Base-by-base conservation (phyloP, 2,797 vertebrate species). In the Eremophila alpestris region DNA sequence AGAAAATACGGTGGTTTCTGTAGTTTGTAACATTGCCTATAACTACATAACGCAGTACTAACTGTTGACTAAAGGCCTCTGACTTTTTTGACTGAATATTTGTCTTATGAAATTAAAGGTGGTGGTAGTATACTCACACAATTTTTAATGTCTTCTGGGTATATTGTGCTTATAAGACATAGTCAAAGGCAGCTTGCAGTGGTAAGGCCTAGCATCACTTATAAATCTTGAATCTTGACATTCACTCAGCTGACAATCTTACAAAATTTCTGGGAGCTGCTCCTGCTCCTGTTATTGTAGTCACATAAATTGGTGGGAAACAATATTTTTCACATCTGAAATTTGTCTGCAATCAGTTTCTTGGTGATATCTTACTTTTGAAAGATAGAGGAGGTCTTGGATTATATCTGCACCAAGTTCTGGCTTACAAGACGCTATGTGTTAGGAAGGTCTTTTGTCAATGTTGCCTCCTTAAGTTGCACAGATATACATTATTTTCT, bases 361-460 rank as follows among this genome's bases (percentile, higher is more conserved):
- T 1, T 69, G 34, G 12, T 46, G 15, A 6, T 63, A 15, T 8
- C 10, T 77, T 83, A 24, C 38, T 64, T 67, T 26, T 63, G n/a
- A 60, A 81, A 13, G 5, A 24, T 3, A 29, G 22, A 32, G 6
- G 2, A 32, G 4, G 6, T 79, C 27, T 63, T 76, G 24, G 22
- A 18, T 78, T 62, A n/a, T 29, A n/a, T 21, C 32, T 4, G 2
- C 9, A 49, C 13, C 7, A 10, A 7, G 4, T 64, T 82, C 26
- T 75, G 51, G 5, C 14, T 43, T 43, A 22, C 3, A 24, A 26
- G 48, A 49, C 2, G 0, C 20, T 30, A 1, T 26, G 14, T 40
- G 16, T 23, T 34, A n/a, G 34, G 14, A 49, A 82, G 3, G 23
- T 29, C 38, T 60, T 71, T 46, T 29, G 14, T 16, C 36, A 69